Conservation (phyloP, 2,113 vertebrate genomes). For the Heptranchias perlo region DNA sequence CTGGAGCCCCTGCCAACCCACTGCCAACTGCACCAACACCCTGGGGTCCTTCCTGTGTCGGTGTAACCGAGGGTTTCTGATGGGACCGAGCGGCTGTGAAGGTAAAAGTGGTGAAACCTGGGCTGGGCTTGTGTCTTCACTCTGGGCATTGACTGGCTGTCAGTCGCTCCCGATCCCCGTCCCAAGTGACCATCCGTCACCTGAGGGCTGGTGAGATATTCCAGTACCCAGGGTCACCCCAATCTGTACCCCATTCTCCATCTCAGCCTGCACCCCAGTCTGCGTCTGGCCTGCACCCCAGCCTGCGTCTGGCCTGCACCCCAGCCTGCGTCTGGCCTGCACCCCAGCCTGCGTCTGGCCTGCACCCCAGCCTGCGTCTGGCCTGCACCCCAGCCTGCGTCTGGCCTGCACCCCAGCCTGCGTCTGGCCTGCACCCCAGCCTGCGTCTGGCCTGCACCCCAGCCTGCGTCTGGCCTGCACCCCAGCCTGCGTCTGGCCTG, state of each 20-base stretch:
- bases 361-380: too few species aligned
- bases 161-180: conserved; percentile 58
- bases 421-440: not conserved
- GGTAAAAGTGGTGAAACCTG: conserved; percentile 63
- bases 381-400: not conserved
- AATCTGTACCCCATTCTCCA: too few species aligned
- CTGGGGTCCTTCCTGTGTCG: conserved; percentile 61
- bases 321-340: too few species aligned
- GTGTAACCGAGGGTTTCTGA: conserved; percentile 57
- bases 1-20: conserved; percentile 51
- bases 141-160: not conserved
- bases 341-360: too few species aligned
- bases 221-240: conserved; percentile 42
- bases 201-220: conserved; percentile 46
- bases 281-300: not conserved
- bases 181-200: conserved; percentile 53
- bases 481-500: not conserved
- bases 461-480: not conserved
- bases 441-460: not conserved
- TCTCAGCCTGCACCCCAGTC: not conserved
- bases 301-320: too few species aligned
- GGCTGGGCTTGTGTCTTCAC: conserved; percentile 58
- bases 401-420: not conserved
- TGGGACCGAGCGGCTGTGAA: conserved; percentile 53
- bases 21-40: conserved; percentile 62